A percentile compares a stretch with the other conserved stretches of the same genome.
Evolutionary conservation across 2,888 invertebrate genomes (phyloP).

Genomic region (Chymomyza fuscimana): DNA sequence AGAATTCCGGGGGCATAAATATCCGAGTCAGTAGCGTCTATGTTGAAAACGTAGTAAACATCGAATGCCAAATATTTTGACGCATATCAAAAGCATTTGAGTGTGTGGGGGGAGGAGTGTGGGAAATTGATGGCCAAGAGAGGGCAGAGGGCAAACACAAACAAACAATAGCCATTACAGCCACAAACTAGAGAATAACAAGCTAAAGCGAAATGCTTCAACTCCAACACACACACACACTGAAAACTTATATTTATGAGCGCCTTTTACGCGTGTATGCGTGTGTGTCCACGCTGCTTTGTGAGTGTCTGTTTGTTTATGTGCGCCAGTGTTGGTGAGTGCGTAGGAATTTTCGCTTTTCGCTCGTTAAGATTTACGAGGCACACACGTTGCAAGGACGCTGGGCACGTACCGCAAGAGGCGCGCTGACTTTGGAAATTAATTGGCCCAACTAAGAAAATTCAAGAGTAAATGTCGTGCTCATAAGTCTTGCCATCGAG

Average conservation of each 20-base stretch:
- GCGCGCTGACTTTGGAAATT: conserved; percentile 74
- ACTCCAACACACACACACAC: neutral
- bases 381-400: conserved; percentile 32
- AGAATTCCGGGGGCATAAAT: conserved; percentile 35
- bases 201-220: conserved; percentile 21
- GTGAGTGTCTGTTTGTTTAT: conserved; percentile 39
- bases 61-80: conserved; percentile 76
- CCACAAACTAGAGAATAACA: conserved; percentile 66
- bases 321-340: conserved; percentile 29
- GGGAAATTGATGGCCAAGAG: neutral
- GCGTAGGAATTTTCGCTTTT: conserved; percentile 71
- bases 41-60: conserved; percentile 64
- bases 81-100: conserved; percentile 55
- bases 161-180: conserved; percentile 62
- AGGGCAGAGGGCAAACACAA: conserved; percentile 12
- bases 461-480: conserved; percentile 69
- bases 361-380: conserved; percentile 74
- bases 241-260: conserved; percentile 65
- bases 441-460: conserved; percentile 74
- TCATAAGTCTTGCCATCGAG: conserved; percentile 66
- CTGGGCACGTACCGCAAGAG: conserved; percentile 39
- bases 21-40: conserved; percentile 14
- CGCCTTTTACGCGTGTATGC: conserved; percentile 36
- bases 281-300: neutral
- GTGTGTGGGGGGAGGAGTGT: conserved; percentile 8